Evolutionary conservation across 2,888 invertebrate genomes (phyloP).

Genomic region (Blera fallax): DNA sequence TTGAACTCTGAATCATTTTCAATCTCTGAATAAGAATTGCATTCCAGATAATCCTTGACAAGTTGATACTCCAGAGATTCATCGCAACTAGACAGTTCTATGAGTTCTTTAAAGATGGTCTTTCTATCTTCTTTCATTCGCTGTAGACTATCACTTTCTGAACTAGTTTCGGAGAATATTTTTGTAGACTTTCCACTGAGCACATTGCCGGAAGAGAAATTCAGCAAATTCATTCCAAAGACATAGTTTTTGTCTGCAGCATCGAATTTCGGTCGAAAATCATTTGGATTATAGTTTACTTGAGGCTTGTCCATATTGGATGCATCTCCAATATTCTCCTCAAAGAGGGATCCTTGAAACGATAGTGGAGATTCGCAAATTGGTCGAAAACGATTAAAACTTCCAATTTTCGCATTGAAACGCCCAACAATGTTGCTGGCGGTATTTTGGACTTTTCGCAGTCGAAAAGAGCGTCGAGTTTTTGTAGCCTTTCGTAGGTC

Average conservation of each 20-base stretch:
- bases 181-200: conserved; percentile 79
- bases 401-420: conserved; percentile 78
- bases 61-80: conserved; percentile 80
- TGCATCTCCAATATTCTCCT: conserved; percentile 62
- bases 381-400: conserved; percentile 75
- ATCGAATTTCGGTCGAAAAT: conserved; percentile 77
- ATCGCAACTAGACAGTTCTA: conserved; percentile 79
- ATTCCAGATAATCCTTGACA: conserved; percentile 80
- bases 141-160: conserved; percentile 76
- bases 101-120: conserved; percentile 78
- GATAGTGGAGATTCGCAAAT: conserved; percentile 80
- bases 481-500: conserved; percentile 80
- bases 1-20: conserved; percentile 80
- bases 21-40: conserved; percentile 81
- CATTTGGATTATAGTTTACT: conserved; percentile 76
- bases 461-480: conserved; percentile 78
- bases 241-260: conserved; percentile 76
- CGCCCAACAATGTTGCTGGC: conserved; percentile 79
- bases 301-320: neutral
- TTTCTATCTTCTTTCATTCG: conserved; percentile 77
- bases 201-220: conserved; percentile 78
- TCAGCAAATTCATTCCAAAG: conserved; percentile 78
- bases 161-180: conserved; percentile 53
- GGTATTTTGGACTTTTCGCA: conserved; percentile 79
- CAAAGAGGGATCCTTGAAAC: conserved; percentile 80